These are phyloP conservation scores for Apis cerana DNA, from an alignment of 1,140 invertebrate species.

Conservation along the genomic window DNA sequence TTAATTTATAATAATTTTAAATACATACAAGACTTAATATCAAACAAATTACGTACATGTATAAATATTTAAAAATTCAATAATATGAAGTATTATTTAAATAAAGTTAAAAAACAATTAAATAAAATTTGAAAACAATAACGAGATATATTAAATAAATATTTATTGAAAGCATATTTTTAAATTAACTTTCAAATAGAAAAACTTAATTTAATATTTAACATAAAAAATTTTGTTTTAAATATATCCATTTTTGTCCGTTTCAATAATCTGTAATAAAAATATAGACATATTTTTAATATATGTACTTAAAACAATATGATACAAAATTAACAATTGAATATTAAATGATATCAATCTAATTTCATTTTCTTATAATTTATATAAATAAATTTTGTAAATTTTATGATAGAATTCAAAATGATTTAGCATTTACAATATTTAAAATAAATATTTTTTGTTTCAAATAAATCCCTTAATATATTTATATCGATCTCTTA, in stretches of 20 bases:
- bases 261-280: constrained; percentile 90
- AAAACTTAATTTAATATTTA: constrained; percentile 45
- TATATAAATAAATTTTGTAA: too few relatives aligned
- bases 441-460: too few relatives aligned
- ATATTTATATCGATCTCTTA: too few relatives aligned
- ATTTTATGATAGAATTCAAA: too few relatives aligned
- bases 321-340: too few relatives aligned
- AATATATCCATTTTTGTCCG: constrained; percentile 94
- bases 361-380: too few relatives aligned
- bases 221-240: constrained; percentile 93
- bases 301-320: too few relatives aligned
- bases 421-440: too few relatives aligned
- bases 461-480: too few relatives aligned
- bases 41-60: not conserved
- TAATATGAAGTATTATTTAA: not conserved
- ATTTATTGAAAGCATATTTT: not conserved
- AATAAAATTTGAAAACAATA: not conserved
- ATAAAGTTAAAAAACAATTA: not conserved
- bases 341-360: too few relatives aligned
- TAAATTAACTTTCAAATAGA: not conserved
- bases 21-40: not conserved
- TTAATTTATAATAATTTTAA: too few relatives aligned
- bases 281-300: not conserved
- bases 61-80: not conserved
- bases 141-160: not conserved